Evolutionary conservation across 2,113 vertebrate genomes (phyloP), one percentile per base, ranked within the genome.

Genomic region (Sterna hirundo): DNA sequence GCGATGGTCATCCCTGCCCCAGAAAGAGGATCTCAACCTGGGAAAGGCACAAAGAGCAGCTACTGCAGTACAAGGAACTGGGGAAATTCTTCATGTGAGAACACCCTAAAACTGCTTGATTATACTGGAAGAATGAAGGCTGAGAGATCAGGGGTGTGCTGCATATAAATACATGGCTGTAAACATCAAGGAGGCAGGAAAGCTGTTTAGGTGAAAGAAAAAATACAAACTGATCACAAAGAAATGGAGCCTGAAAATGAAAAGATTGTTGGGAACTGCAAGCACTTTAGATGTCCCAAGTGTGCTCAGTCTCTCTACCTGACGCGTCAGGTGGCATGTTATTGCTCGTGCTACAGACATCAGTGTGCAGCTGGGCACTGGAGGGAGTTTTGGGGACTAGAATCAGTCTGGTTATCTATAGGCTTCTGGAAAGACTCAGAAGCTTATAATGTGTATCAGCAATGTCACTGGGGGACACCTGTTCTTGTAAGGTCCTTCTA

Each of bases 321-420:
- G 15, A 18, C 11, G 12, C 7, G 2, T 44, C 17, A 52, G 22
- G 71, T 22, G 7, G 2, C 36, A 3, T 1, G 2, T 10, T 46
- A 29, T 46, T 2, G 0, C 13, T 74, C 78, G 29, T 57, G 22
- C 49, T 57, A 10, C 23, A 57, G 25, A 15, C 20, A 60, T 5
- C 27, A 10, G 12, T 6, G 7, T 25, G 17, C 0, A 15, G 0
- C 52, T 80, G 61, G 52, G 34, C 1, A 1, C 26, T n/a, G 34
- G 9, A 76, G 38, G 23, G 5, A 87, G 2, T 65, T 78, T 70
- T 70, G 36, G 27, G 9, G 38, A 46, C 29, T 54, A 84, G 51
- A 90, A 60, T 58, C 12, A 44, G 10, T 9, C 21, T 14, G 6
- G 7, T 25, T 65, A 11, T 72, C 22, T 46, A 60, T 13, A 86